phyloP scores from a whole-genome alignment of 2,113 vertebrate genomes.

The Sebastes fasciatus region DNA sequence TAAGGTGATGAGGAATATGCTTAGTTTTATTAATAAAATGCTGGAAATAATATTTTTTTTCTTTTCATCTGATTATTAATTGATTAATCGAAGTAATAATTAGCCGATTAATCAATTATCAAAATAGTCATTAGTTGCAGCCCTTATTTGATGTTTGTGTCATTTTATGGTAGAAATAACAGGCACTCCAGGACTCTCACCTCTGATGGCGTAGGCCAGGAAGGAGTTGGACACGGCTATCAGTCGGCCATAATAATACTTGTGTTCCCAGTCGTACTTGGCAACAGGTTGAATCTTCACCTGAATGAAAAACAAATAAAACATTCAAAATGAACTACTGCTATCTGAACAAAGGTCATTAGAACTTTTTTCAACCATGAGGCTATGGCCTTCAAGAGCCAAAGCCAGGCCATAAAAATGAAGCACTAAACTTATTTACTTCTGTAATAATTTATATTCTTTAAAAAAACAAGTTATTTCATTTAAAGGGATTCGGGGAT shows the following conservation, averaged over 20 bases:
- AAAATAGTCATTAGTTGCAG: too few species aligned
- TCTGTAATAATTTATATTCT: not conserved
- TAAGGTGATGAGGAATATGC: too few species aligned
- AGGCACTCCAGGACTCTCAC: constrained; percentile 73
- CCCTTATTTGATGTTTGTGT: not conserved
- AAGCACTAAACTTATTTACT: not conserved
- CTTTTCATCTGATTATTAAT: too few species aligned
- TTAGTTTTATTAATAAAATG: too few species aligned
- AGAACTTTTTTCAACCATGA: not conserved
- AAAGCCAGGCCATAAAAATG: not conserved
- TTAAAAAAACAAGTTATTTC: not conserved
- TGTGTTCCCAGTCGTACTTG: constrained; percentile 99
- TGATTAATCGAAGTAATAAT: too few species aligned
- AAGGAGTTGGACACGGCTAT: constrained; percentile 98
- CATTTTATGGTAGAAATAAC: not conserved
- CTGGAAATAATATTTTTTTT: too few species aligned
- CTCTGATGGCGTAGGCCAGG: constrained; percentile 96
- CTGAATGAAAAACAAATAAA: constrained; percentile 79
- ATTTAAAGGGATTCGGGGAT: not conserved
- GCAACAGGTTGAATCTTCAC: constrained; percentile 99
- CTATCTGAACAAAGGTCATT: not conserved
- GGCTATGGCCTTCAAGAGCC: not conserved
- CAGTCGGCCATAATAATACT: constrained; percentile 96
- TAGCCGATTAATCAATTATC: too few species aligned
- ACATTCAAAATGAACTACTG: not conserved